A percentile compares a stretch with the other conserved stretches of the same genome.
phyloP scores from a whole-genome alignment of 2,888 invertebrate genomes.

The Lepidocyrtinus sp. region DNA sequence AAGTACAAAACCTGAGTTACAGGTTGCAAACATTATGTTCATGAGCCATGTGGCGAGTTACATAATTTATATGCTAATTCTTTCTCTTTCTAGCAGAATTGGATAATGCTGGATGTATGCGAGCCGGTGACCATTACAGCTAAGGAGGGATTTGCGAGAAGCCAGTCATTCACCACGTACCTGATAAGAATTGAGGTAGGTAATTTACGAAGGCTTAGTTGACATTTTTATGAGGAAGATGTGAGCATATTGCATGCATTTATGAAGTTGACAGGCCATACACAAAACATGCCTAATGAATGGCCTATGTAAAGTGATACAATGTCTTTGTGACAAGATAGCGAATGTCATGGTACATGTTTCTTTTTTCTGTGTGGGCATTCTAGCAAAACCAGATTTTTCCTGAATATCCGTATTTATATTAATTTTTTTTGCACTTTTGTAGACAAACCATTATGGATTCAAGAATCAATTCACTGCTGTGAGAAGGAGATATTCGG shows the following conservation, averaged over 20 bases:
- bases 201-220: slow-evolving; percentile 28
- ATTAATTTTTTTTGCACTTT: slow-evolving; percentile 5
- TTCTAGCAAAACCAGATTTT: background rate
- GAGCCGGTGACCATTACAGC: slow-evolving; percentile 70
- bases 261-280: background rate
- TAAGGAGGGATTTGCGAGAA: slow-evolving; percentile 55
- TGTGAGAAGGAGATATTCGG: slow-evolving; percentile 66
- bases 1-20: slow-evolving; percentile 26
- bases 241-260: background rate
- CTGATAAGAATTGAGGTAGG: slow-evolving; percentile 68
- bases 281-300: too few relatives aligned
- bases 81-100: slow-evolving; percentile 57
- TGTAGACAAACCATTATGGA: slow-evolving; percentile 67
- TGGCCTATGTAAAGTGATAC: background rate
- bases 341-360: background rate
- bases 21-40: slow-evolving; percentile 2
- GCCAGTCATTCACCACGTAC: slow-evolving; percentile 65
- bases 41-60: background rate
- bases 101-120: slow-evolving; percentile 64
- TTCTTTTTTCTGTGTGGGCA: background rate
- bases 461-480: slow-evolving; percentile 59
- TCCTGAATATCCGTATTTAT: background rate
- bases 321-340: background rate
- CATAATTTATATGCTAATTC: background rate
- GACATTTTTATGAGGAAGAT: slow-evolving; percentile 28